Conservation (phyloP, 2,888 invertebrate genomes). For the Hesperia comma region DNA sequence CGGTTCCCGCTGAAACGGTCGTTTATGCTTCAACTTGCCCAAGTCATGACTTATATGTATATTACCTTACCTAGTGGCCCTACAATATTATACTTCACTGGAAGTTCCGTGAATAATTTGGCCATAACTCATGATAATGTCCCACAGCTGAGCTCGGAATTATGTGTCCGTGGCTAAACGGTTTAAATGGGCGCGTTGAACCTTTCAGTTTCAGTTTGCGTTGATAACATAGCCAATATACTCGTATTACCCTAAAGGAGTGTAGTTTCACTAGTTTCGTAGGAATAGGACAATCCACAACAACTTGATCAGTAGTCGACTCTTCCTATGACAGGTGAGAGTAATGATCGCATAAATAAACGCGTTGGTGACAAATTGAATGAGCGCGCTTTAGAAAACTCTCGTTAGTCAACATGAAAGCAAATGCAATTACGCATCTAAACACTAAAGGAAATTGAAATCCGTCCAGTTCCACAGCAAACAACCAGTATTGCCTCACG, state of each 20-base stretch:
- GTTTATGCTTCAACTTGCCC: neutral
- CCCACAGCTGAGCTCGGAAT: neutral
- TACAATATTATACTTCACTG: neutral
- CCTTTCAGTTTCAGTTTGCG: no score
- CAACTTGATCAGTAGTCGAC: no score
- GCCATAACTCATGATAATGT: slow-evolving; percentile 1
- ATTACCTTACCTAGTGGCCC: neutral
- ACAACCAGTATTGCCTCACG: slow-evolving; percentile 1
- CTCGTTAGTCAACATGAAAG: no score
- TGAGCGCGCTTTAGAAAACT: no score
- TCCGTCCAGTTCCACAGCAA: slow-evolving; percentile 16
- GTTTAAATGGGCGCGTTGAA: no score
- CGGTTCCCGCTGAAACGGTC: neutral
- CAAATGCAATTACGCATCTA: neutral
- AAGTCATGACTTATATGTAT: neutral
- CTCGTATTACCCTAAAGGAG: no score
- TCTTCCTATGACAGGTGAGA: no score
- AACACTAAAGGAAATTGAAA: slow-evolving; percentile 23
- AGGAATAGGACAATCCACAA: no score
- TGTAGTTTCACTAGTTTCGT: no score
- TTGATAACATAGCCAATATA: no score
- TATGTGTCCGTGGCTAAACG: neutral
- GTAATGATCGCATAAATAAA: no score
- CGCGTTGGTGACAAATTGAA: no score
- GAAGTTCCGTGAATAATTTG: slow-evolving; percentile 5